A percentile compares a stretch with the other conserved stretches of the same genome.
Evolutionary conservation across 2,888 invertebrate genomes (phyloP).

Genomic region (Euplexia lucipara): DNA sequence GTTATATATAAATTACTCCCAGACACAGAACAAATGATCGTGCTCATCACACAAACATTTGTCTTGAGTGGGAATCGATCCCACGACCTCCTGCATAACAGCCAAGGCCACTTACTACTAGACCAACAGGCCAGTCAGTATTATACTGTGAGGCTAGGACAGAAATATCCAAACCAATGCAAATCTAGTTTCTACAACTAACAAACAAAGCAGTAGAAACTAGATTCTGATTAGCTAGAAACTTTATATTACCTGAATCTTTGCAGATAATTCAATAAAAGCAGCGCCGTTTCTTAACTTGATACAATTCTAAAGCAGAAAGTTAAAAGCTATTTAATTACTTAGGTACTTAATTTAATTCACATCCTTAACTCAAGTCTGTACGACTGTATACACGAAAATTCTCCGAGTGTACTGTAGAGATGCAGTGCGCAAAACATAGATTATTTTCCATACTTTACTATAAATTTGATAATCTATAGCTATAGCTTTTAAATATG

Average conservation of each 20-base stretch:
- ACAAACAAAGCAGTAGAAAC: too few relatives aligned
- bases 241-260: slow-evolving; percentile 31
- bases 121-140: neutral
- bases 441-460: neutral
- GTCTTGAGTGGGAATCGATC: too few relatives aligned
- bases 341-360: slow-evolving; percentile 53
- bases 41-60: too few relatives aligned
- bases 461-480: too few relatives aligned
- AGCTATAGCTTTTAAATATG: too few relatives aligned
- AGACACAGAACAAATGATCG: too few relatives aligned
- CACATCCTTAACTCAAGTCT: slow-evolving; percentile 20
- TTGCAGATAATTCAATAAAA: slow-evolving; percentile 45
- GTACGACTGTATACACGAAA: neutral
- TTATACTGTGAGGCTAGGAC: slow-evolving; percentile 2
- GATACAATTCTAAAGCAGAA: slow-evolving; percentile 36
- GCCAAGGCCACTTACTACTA: slow-evolving; percentile 11
- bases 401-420: neutral
- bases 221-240: too few relatives aligned
- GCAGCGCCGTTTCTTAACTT: slow-evolving; percentile 35
- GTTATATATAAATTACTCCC: too few relatives aligned
- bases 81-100: too few relatives aligned
- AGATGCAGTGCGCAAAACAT: too few relatives aligned
- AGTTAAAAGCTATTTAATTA: slow-evolving; percentile 54
- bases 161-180: neutral
- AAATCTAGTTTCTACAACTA: slow-evolving; percentile 10